Percentiles rank a stretch among this genome's conserved stretches.
Evolutionary conservation across 2,888 invertebrate genomes (phyloP).

Genomic region (Netelia melanura): DNA sequence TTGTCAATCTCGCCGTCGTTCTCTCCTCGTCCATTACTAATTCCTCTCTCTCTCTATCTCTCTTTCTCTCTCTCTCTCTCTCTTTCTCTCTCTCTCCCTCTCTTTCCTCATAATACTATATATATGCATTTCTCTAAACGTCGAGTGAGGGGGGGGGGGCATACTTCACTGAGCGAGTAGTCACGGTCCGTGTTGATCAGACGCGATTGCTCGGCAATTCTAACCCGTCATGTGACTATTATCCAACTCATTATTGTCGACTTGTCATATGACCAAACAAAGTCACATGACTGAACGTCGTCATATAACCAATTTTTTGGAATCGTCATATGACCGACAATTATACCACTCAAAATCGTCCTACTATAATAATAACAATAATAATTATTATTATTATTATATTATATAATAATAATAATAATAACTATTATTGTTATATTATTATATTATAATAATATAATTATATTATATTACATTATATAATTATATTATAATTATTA

Average conservation of each 20-base stretch:
- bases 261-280: too few relatives aligned
- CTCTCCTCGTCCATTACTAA: slow-evolving; percentile 5
- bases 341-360: too few relatives aligned
- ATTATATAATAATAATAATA: too few relatives aligned
- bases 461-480: too few relatives aligned
- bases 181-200: slow-evolving; percentile 39
- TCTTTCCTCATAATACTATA: neutral
- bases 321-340: too few relatives aligned
- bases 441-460: too few relatives aligned
- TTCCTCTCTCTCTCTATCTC: slow-evolving; percentile 19
- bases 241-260: neutral
- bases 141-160: neutral
- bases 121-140: neutral
- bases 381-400: too few relatives aligned
- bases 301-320: too few relatives aligned
- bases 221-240: neutral
- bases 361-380: too few relatives aligned
- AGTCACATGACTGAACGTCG: too few relatives aligned
- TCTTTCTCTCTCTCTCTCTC: slow-evolving; percentile 1
- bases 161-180: slow-evolving; percentile 38
- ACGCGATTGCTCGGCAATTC: neutral
- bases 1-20: slow-evolving; percentile 45
- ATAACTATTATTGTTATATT: too few relatives aligned
- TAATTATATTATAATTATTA: too few relatives aligned
- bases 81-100: neutral